phyloP scores from a whole-genome alignment of 2,113 vertebrate genomes.

The Petroica traversi region DNA sequence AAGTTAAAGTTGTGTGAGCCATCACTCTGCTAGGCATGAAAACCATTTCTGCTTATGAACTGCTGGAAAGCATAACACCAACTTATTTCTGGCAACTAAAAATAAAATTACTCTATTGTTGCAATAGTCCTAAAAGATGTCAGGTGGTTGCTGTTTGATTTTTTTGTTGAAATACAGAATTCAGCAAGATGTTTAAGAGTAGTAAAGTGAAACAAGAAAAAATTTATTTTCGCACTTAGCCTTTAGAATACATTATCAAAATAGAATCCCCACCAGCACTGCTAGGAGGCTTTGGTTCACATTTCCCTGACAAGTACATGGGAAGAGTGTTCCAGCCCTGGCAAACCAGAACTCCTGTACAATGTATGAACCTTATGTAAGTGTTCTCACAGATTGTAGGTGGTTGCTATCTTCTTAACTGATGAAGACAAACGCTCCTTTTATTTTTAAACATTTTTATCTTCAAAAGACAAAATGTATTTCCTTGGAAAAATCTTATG shows the following conservation, averaged over 20 bases:
- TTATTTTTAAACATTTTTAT: constrained; percentile 59
- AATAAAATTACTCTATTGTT: not conserved
- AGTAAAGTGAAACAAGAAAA: not conserved
- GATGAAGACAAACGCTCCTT: constrained; percentile 20
- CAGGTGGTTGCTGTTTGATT: not conserved
- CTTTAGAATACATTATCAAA: not conserved
- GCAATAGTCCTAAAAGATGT: not conserved
- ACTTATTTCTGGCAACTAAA: not conserved
- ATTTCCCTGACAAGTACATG: not conserved
- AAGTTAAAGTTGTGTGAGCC: not conserved
- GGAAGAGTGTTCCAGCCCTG: not conserved
- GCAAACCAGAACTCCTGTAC: not conserved
- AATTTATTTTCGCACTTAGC: not conserved
- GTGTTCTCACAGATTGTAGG: constrained; percentile 43
- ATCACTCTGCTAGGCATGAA: not conserved
- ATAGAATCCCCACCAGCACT: not conserved
- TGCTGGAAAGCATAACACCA: not conserved
- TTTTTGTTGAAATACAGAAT: not conserved
- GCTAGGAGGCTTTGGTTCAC: not conserved
- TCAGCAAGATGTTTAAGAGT: not conserved
- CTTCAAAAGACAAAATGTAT: constrained; percentile 36
- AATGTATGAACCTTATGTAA: constrained; percentile 34
- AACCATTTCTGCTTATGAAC: not conserved
- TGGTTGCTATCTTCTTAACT: constrained; percentile 47
- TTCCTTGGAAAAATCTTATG: constrained; percentile 6